phyloP scores from a whole-genome alignment of 2,888 invertebrate genomes.

The Terebella lapidaria region DNA sequence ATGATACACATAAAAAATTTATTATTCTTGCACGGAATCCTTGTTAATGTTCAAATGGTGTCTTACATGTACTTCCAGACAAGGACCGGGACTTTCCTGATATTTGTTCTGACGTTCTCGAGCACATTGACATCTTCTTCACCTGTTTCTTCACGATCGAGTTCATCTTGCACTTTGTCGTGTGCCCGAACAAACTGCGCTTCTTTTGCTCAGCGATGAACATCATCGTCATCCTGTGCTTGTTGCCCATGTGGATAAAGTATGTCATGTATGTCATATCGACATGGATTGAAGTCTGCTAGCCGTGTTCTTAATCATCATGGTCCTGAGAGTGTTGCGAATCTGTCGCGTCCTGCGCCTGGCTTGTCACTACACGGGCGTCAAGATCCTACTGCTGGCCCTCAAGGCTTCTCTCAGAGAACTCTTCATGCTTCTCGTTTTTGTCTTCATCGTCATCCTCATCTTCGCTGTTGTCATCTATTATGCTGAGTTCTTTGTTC shows the following conservation, averaged over 20 bases:
- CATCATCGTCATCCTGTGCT: conserved; percentile 26
- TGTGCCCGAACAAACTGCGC: conserved; percentile 24
- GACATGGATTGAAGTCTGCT: conserved; percentile 17
- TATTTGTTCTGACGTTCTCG: conserved; percentile 20
- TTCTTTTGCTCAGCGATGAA: conserved; percentile 27
- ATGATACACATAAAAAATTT: no score
- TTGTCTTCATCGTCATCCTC: conserved; percentile 29
- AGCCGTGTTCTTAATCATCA: conserved; percentile 24
- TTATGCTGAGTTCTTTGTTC: conserved; percentile 29
- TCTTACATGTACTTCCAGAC: no score
- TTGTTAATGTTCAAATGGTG: no score
- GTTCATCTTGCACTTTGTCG: conserved; percentile 26
- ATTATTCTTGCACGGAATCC: no score
- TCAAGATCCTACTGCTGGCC: conserved; percentile 31
- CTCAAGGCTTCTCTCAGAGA: conserved; percentile 28
- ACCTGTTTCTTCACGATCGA: conserved; percentile 31
- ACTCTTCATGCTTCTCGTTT: conserved; percentile 28
- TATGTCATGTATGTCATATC: conserved; percentile 21
- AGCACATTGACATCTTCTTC: conserved; percentile 22
- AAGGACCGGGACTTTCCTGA: conserved; percentile 22
- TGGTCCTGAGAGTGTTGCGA: conserved; percentile 26
- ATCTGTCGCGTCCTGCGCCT: conserved; percentile 31
- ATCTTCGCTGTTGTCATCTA: conserved; percentile 33
- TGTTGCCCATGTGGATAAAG: conserved; percentile 27
- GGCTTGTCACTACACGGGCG: conserved; percentile 30